A percentile compares a stretch with the other conserved stretches of the same genome.
These are phyloP conservation scores for Parambassis ranga DNA, from an alignment of 2,797 vertebrate species.

Conservation along the genomic window DNA sequence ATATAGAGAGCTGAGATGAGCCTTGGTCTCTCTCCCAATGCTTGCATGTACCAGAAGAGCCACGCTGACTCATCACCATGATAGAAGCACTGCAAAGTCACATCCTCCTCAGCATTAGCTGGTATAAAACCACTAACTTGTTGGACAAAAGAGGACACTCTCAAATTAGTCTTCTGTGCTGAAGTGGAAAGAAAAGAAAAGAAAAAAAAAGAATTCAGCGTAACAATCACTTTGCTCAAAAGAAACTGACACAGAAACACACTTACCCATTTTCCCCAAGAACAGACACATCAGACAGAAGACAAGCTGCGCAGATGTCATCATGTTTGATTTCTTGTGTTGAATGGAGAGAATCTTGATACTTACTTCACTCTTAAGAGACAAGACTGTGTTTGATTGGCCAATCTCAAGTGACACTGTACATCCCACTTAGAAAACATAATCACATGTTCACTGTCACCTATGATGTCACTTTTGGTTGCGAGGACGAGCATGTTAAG, in stretches of 20 bases:
- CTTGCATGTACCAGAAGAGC: slow-evolving; percentile 50
- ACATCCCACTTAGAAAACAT: neutral
- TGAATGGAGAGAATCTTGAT: neutral
- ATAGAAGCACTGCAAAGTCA: slow-evolving; percentile 37
- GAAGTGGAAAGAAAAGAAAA: neutral
- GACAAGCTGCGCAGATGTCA: neutral
- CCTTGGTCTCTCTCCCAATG: neutral
- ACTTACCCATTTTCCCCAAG: slow-evolving; percentile 21
- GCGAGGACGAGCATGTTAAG: too few relatives aligned
- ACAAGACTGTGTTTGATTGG: slow-evolving; percentile 31
- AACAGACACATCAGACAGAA: slow-evolving; percentile 21
- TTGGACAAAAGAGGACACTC: neutral
- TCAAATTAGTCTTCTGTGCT: neutral
- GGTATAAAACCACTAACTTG: neutral
- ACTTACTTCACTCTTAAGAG: neutral
- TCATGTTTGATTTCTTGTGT: neutral
- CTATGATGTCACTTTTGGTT: neutral
- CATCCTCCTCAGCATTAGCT: neutral
- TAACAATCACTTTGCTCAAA: neutral
- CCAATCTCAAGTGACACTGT: too few relatives aligned
- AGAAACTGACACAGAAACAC: neutral
- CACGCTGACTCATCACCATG: neutral
- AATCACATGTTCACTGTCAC: slow-evolving; percentile 1
- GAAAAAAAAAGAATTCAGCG: neutral
- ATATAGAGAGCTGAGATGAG: neutral